These are phyloP conservation scores for Bubo scandiacus DNA, from an alignment of 2,113 vertebrate species.

Conservation along the genomic window DNA sequence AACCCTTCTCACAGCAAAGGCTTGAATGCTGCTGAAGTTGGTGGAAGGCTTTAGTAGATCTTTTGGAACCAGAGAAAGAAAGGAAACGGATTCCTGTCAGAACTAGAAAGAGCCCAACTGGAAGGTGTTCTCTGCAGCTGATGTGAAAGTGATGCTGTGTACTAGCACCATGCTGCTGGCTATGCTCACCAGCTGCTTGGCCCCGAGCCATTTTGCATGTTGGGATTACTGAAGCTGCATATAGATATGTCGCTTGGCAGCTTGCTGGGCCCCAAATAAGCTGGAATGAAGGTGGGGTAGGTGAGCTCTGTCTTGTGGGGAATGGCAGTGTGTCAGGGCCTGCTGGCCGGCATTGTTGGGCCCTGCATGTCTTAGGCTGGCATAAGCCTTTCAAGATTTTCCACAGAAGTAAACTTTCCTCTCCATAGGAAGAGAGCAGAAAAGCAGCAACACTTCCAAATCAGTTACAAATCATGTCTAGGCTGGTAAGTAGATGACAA, in stretches of 20 bases:
- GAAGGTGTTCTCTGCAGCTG: neutral
- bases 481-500: neutral
- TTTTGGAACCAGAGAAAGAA: neutral
- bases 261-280: neutral
- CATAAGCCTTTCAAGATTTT: neutral
- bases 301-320: neutral
- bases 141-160: no score
- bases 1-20: neutral
- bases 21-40: neutral
- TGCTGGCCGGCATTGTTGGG: neutral
- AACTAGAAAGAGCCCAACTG: neutral
- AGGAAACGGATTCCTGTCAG: neutral
- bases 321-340: fast-evolving
- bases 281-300: neutral
- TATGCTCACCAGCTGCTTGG: neutral
- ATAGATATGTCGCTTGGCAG: fast-evolving
- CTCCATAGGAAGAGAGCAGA: neutral
- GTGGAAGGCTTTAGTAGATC: neutral
- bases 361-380: neutral
- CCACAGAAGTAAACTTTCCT: neutral
- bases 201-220: neutral
- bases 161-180: neutral
- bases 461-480: neutral
- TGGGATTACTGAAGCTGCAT: neutral
- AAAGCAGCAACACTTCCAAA: neutral